These are phyloP conservation scores for Malthinus flaveolus DNA, from an alignment of 2,888 invertebrate species.

Conservation along the genomic window DNA sequence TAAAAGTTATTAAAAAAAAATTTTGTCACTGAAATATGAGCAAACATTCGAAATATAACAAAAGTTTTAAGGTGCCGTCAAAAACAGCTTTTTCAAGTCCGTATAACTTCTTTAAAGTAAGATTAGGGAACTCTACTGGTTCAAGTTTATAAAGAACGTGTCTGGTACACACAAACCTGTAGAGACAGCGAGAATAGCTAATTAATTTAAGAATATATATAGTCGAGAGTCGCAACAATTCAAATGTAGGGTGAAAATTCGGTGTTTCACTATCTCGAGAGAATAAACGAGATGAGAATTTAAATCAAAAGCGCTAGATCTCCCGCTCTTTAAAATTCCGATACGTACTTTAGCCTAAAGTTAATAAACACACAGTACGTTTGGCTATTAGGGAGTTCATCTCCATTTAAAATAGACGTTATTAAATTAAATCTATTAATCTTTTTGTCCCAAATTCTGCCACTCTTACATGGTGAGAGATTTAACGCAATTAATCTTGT, in stretches of 20 bases:
- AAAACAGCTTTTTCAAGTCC: conserved; percentile 1
- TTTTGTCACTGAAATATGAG: too few relatives aligned
- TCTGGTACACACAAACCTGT: conserved; percentile 5
- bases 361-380: conserved; percentile 29
- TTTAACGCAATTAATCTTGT: conserved; percentile 20
- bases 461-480: conserved; percentile 16
- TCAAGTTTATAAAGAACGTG: conserved; percentile 1
- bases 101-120: conserved; percentile 1
- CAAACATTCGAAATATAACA: not conserved
- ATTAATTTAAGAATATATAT: conserved; percentile 6
- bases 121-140: not conserved
- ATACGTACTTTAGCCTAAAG: conserved; percentile 24
- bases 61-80: conserved; percentile 4
- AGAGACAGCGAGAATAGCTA: conserved; percentile 6
- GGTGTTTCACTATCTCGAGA: conserved; percentile 7
- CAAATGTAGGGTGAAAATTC: conserved; percentile 17
- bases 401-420: conserved; percentile 34
- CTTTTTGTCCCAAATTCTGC: conserved; percentile 23
- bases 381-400: conserved; percentile 25
- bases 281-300: conserved; percentile 20
- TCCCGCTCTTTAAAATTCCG: conserved; percentile 26
- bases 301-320: conserved; percentile 21
- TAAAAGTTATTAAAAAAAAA: too few relatives aligned
- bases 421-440: conserved; percentile 41
- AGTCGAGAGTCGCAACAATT: conserved; percentile 6